phyloP scores from a whole-genome alignment of 37 sponge, comb jelly and placozoan species.

The Cliona cf. orientalis region DNA sequence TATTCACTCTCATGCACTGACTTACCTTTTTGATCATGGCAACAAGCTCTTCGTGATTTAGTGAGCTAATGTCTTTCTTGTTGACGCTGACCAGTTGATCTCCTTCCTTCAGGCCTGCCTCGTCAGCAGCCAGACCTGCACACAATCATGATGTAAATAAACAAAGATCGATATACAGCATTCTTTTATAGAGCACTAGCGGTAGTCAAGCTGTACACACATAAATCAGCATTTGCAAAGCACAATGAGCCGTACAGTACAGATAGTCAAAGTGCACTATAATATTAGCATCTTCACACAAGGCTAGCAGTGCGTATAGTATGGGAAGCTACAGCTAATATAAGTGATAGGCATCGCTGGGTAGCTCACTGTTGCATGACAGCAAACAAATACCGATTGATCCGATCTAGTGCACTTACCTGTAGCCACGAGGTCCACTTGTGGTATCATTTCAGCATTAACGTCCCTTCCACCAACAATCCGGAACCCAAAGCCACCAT shows the following conservation, averaged over 20 bases:
- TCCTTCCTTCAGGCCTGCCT: conserved; percentile 37
- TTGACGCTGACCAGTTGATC: conserved; percentile 58
- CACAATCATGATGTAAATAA: neutral
- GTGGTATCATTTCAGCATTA: conserved; percentile 37
- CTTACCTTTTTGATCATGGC: conserved; percentile 58
- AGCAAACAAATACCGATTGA: too few relatives aligned
- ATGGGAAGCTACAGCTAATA: neutral
- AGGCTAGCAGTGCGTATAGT: too few relatives aligned
- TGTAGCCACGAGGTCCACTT: conserved; percentile 63
- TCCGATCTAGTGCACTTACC: conserved; percentile 26
- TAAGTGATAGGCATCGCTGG: too few relatives aligned
- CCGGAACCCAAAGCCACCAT: conserved; percentile 77
- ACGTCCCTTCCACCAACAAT: conserved; percentile 72
- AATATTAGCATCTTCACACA: too few relatives aligned
- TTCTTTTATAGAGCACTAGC: neutral
- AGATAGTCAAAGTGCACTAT: neutral
- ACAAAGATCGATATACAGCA: neutral
- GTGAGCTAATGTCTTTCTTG: conserved; percentile 3
- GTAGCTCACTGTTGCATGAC: too few relatives aligned
- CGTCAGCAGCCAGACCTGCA: conserved; percentile 68
- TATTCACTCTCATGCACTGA: too few relatives aligned
- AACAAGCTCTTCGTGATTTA: conserved; percentile 64
- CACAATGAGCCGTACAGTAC: neutral
- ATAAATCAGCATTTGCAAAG: too few relatives aligned
- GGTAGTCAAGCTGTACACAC: neutral